These are phyloP conservation scores for Acanthurus tractus DNA, from an alignment of 2,797 vertebrate genomes.

Conservation along the genomic window DNA sequence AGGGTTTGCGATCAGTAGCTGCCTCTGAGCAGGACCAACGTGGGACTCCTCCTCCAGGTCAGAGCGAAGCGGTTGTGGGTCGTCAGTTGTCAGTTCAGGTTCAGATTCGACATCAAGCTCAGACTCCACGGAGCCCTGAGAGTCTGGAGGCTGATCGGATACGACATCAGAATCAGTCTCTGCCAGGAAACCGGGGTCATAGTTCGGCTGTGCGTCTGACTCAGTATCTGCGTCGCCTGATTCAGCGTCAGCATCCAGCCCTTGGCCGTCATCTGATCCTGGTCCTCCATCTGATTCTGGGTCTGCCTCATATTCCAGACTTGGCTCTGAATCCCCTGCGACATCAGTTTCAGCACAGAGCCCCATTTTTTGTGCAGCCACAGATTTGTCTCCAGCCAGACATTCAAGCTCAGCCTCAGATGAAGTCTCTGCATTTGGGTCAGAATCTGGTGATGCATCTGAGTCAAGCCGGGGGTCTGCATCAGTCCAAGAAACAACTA, in stretches of 20 bases:
- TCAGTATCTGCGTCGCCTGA: slow-evolving; percentile 74
- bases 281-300: slow-evolving; percentile 70
- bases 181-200: slow-evolving; percentile 59
- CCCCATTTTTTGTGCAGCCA: slow-evolving; percentile 29
- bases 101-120: slow-evolving; percentile 82
- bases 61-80: slow-evolving; percentile 78
- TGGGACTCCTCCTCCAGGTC: slow-evolving; percentile 77
- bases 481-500: slow-evolving; percentile 51
- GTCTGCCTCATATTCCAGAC: slow-evolving; percentile 73
- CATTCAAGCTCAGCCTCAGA: slow-evolving; percentile 75
- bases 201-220: slow-evolving; percentile 72
- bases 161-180: slow-evolving; percentile 77
- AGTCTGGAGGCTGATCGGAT: slow-evolving; percentile 74
- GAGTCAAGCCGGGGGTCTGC: slow-evolving; percentile 59
- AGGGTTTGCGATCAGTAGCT: slow-evolving; percentile 68
- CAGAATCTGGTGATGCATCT: slow-evolving; percentile 64
- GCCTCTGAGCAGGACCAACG: slow-evolving; percentile 46
- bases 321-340: slow-evolving; percentile 69
- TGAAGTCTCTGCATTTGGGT: slow-evolving; percentile 69
- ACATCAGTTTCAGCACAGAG: slow-evolving; percentile 35
- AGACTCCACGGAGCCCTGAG: slow-evolving; percentile 74
- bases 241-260: slow-evolving; percentile 67
- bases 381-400: slow-evolving; percentile 54
- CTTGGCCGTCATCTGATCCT: slow-evolving; percentile 69
- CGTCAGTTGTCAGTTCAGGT: slow-evolving; percentile 72